These are phyloP conservation scores for Heteractis magnifica DNA, from an alignment of 92 coral and sea anemone genomes.

Conservation along the genomic window DNA sequence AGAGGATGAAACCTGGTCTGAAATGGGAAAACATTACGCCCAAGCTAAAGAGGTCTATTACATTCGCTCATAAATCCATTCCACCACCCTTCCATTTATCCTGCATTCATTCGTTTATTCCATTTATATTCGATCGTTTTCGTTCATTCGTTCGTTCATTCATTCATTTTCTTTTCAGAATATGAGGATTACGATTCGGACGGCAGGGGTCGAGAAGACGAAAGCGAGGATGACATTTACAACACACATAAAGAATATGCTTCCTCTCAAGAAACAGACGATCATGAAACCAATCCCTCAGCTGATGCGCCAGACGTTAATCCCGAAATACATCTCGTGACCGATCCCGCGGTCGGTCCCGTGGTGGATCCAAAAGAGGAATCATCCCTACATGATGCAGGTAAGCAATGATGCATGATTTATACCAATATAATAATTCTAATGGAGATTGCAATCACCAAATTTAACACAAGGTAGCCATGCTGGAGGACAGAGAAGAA, in stretches of 20 bases:
- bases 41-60: too few species aligned
- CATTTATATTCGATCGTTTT: background rate
- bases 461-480: too few species aligned
- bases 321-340: background rate
- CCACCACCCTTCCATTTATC: background rate
- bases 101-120: background rate
- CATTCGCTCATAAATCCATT: too few species aligned
- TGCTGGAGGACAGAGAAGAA: too few species aligned
- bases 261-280: background rate
- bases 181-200: background rate
- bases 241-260: background rate
- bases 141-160: too few species aligned
- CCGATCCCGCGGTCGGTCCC: background rate
- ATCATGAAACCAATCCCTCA: background rate
- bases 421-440: too few species aligned
- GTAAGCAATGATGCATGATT: background rate
- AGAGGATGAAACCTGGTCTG: too few species aligned
- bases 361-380: constrained; percentile 17
- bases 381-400: constrained; percentile 22
- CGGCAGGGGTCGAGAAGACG: background rate
- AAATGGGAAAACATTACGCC: too few species aligned
- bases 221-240: background rate
- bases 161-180: background rate
- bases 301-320: background rate
- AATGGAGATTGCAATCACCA: too few species aligned